phyloP scores from a whole-genome alignment of 1,140 invertebrate genomes.

The Dryas iulia region DNA sequence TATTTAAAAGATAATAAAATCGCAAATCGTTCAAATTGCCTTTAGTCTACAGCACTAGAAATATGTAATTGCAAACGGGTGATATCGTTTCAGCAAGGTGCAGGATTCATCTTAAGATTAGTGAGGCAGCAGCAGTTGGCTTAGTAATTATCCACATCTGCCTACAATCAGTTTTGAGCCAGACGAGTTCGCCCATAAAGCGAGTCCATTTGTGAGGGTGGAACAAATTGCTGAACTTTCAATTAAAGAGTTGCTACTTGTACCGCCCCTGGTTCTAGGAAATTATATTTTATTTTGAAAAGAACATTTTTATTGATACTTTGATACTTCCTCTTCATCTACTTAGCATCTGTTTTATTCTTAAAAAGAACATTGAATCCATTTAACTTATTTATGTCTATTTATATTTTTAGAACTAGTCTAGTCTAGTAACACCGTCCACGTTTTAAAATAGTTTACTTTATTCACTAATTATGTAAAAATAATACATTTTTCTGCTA shows the following conservation, averaged over 20 bases:
- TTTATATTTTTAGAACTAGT: too few relatives aligned
- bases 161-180: slow-evolving; percentile 78
- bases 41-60: background rate
- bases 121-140: slow-evolving; percentile 58
- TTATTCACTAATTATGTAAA: too few relatives aligned
- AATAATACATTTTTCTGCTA: too few relatives aligned
- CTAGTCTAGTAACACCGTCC: too few relatives aligned
- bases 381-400: too few relatives aligned
- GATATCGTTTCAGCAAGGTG: slow-evolving; percentile 24
- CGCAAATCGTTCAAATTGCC: background rate
- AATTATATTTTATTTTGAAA: slow-evolving; percentile 75
- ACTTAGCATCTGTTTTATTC: background rate
- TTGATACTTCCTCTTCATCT: slow-evolving; percentile 47
- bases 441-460: too few relatives aligned
- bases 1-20: too few relatives aligned
- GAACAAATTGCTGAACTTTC: slow-evolving; percentile 80
- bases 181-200: slow-evolving; percentile 68
- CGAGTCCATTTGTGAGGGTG: slow-evolving; percentile 73
- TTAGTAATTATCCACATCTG: slow-evolving; percentile 77
- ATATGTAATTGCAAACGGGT: background rate
- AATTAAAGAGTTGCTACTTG: slow-evolving; percentile 80
- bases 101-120: slow-evolving; percentile 46
- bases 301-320: slow-evolving; percentile 58
- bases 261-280: slow-evolving; percentile 65
- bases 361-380: background rate